Evolutionary conservation across 2,797 vertebrate species (phyloP).

Genomic region (Sebastes vulpes): DNA sequence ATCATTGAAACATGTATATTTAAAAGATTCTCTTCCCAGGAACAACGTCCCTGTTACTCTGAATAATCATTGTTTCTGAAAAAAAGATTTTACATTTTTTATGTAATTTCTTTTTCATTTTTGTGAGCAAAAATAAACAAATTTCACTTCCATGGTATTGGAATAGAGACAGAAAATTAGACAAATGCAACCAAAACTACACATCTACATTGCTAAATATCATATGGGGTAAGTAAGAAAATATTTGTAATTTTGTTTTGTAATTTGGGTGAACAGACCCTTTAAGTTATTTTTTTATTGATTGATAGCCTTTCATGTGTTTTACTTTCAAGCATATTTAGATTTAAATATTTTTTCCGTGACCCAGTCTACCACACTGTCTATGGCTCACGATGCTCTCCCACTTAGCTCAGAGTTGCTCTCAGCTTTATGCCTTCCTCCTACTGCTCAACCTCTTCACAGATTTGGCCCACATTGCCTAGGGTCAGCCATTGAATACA

Average conservation of each 20-base stretch:
- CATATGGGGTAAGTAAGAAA: neutral
- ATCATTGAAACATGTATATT: neutral
- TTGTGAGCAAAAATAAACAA: neutral
- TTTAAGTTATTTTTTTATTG: neutral
- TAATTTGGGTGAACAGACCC: conserved; percentile 16
- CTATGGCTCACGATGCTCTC: conserved; percentile 2
- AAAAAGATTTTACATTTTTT: neutral
- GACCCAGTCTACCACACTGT: neutral
- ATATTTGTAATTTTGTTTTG: neutral
- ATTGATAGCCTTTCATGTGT: neutral
- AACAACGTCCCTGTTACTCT: neutral
- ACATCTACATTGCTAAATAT: neutral
- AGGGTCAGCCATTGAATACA: conserved; percentile 76
- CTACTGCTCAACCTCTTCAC: conserved; percentile 57
- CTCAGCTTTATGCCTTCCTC: conserved; percentile 40
- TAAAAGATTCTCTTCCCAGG: neutral
- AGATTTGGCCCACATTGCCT: conserved; percentile 70
- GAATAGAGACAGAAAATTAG: neutral
- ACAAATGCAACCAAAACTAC: neutral
- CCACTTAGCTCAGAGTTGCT: conserved; percentile 32
- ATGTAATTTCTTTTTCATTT: neutral
- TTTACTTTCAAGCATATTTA: neutral
- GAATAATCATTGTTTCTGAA: neutral
- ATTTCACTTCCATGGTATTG: neutral
- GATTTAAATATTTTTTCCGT: neutral